Base-by-base conservation (phyloP, 2,888 invertebrate species). In the Eupithecia abbreviata region DNA sequence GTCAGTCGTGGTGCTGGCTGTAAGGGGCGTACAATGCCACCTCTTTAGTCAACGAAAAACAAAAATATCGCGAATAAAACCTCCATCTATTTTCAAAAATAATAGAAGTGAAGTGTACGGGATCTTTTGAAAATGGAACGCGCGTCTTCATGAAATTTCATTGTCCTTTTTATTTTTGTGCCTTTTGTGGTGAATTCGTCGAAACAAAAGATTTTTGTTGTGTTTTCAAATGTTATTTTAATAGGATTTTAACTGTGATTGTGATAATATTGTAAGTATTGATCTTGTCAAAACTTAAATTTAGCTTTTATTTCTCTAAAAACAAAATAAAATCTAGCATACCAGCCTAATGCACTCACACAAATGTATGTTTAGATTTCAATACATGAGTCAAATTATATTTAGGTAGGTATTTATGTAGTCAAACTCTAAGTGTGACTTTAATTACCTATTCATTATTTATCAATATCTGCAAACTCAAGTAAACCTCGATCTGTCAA, bases 1-100 rank as follows among this genome's bases (percentile, higher is more conserved):
- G 89, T 91, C 93, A 91, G 93, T 92, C 85, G 85, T 85, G 89
- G 88, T 88, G 87, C 86, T 86, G 89, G 87, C 87, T 87, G 89
- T 88, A 88, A 90, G 92, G 90, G 90, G 88, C 90, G 88, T 86
- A 84, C 83, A 82, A 85, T 86, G 87, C 84, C 86, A 87, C 84
- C 78, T 70, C 74, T 55, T 78, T 78, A 5, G 62, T 66, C 66
- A 51, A 18, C 43, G 45, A 69, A 47, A 47, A 76, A 58, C 18
- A 9, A 58, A 58, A 79, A 80, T n/a, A 78, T 47, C 73, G 65
- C 75, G 75, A 84, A 80, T 84, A 84, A 81, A 79, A 82, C 65
- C 74, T 73, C 55, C 67, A 74, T 75, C 72, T 13, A 68, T 55
- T 62, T 74, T 74, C 10, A 68, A 74, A 77, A 78, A 76, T 79